Evolutionary conservation across 2,888 invertebrate genomes (phyloP).

Genomic region (Fabriciana adippe): DNA sequence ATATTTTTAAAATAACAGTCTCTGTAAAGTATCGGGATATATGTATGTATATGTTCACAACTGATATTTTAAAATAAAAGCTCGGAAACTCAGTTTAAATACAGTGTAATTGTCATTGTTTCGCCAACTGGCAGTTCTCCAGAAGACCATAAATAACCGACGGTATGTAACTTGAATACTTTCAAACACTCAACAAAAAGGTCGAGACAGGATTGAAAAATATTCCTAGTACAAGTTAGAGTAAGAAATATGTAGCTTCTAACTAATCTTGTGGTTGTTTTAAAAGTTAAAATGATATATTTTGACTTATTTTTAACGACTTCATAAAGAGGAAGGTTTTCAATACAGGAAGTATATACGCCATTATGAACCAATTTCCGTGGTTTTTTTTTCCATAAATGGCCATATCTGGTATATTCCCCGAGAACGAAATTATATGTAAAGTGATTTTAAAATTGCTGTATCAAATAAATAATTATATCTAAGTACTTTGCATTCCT

Average conservation of each 20-base stretch:
- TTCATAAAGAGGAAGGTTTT: not conserved
- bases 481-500: too few species aligned
- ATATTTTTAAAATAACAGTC: too few species aligned
- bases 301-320: not conserved
- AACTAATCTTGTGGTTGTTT: conserved; percentile 6
- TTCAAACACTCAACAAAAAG: conserved; percentile 26
- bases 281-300: not conserved
- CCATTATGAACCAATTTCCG: too few species aligned
- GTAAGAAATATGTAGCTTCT: conserved; percentile 23
- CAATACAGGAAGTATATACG: too few species aligned
- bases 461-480: too few species aligned
- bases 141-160: conserved; percentile 31
- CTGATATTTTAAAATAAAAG: not conserved
- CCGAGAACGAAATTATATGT: too few species aligned
- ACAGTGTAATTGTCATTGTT: conserved; percentile 32
- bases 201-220: conserved; percentile 24
- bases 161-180: conserved; percentile 32
- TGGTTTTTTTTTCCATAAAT: too few species aligned
- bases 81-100: conserved; percentile 9
- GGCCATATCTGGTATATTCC: too few species aligned
- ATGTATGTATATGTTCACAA: too few species aligned
- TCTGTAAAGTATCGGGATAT: too few species aligned
- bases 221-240: conserved; percentile 21
- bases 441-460: too few species aligned
- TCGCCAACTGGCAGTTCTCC: conserved; percentile 34